Percentiles rank a stretch among this genome's conserved stretches.
phyloP scores from a whole-genome alignment of 2,888 invertebrate species.

The Podabrus alpinus region DNA sequence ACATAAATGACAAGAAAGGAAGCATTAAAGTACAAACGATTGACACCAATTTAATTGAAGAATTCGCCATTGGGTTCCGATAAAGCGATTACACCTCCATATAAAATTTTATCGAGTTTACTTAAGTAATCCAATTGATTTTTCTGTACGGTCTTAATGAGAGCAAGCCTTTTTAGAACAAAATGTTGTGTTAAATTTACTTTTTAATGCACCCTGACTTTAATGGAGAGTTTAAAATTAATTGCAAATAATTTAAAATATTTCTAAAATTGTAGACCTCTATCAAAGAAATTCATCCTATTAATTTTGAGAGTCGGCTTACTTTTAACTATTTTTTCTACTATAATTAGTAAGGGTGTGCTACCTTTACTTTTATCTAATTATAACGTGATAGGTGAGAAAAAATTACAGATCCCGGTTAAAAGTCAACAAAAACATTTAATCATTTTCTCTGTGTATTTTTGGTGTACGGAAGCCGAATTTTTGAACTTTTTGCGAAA shows the following conservation, averaged over 20 bases:
- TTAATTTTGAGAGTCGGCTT: constrained; percentile 16
- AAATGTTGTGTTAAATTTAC: too few relatives aligned
- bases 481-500: constrained; percentile 4
- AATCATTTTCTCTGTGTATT: constrained; percentile 5
- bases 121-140: too few relatives aligned
- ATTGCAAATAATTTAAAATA: neutral
- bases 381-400: constrained; percentile 33
- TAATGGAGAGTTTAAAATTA: neutral
- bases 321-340: constrained; percentile 19
- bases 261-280: neutral
- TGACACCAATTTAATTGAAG: too few relatives aligned
- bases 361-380: constrained; percentile 41
- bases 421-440: constrained; percentile 25
- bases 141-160: too few relatives aligned
- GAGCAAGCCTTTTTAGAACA: too few relatives aligned
- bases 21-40: too few relatives aligned
- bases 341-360: constrained; percentile 44
- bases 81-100: too few relatives aligned
- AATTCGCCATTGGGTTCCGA: too few relatives aligned
- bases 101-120: too few relatives aligned
- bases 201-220: neutral
- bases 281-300: constrained; percentile 13
- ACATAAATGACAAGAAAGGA: too few relatives aligned
- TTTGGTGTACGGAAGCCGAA: constrained; percentile 11
- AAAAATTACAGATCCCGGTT: constrained; percentile 20